Conservation (phyloP, 2,888 invertebrate species). For the Pristionchus maxplancki region DNA sequence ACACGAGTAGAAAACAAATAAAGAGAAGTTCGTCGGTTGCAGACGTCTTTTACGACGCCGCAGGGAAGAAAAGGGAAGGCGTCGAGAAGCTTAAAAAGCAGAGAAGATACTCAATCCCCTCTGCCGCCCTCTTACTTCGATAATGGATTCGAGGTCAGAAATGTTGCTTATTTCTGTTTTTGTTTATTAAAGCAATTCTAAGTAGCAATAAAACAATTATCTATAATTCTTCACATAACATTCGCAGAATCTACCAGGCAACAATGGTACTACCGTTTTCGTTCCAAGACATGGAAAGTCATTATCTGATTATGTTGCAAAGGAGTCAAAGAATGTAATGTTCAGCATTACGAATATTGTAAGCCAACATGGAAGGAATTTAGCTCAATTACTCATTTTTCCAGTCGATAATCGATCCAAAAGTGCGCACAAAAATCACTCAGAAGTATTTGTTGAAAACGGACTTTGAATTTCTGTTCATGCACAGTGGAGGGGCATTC, state of each 20-base stretch:
- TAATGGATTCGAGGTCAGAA: neutral
- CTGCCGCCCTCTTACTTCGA: neutral
- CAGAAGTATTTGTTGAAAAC: slow-evolving; percentile 32
- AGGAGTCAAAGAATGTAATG: neutral
- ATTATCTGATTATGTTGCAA: neutral
- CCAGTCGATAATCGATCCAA: slow-evolving; percentile 3
- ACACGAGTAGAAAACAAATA: no score
- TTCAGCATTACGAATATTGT: slow-evolving; percentile 1
- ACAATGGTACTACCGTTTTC: neutral
- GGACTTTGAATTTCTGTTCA: neutral
- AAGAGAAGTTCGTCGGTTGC: no score
- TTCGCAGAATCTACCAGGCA: neutral
- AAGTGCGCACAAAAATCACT: neutral
- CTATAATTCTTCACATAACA: neutral
- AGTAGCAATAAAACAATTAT: no score
- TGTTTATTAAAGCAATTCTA: no score
- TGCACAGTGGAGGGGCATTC: neutral
- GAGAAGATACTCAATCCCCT: neutral
- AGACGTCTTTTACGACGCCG: neutral
- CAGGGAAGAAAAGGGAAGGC: neutral
- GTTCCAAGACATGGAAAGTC: neutral
- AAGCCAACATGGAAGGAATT: neutral
- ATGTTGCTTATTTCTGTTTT: neutral
- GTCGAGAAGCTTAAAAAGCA: neutral
- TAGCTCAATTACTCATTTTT: neutral